Percentiles rank a stretch among this genome's conserved stretches.
Conservation (phyloP, 2,113 vertebrate species). For the Pandion haliaetus region DNA sequence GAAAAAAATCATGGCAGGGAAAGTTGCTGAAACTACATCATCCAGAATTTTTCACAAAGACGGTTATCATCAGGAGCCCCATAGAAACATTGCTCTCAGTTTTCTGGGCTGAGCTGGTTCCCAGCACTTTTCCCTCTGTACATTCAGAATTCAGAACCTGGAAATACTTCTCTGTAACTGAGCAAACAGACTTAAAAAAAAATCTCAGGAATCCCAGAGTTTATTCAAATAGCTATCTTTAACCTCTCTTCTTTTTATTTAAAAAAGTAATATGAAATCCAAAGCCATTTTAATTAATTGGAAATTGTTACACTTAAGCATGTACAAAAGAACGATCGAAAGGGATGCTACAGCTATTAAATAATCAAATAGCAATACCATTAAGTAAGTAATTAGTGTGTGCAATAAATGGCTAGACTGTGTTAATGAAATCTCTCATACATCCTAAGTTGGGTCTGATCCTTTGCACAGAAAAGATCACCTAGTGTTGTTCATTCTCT, state of each 20-base stretch:
- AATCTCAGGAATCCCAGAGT: background rate
- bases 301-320: background rate
- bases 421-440: background rate
- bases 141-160: background rate
- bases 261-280: background rate
- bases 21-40: background rate
- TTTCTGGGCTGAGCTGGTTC: background rate
- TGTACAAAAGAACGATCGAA: background rate
- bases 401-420: constrained; percentile 23
- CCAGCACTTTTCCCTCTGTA: background rate
- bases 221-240: background rate
- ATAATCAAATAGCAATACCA: constrained; percentile 24
- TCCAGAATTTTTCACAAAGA: background rate
- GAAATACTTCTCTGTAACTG: background rate
- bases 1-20: background rate
- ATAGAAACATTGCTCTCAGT: background rate
- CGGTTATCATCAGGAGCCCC: background rate
- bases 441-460: background rate
- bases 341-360: constrained; percentile 3
- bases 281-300: constrained; percentile 32
- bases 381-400: constrained; percentile 27
- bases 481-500: background rate
- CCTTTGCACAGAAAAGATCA: background rate
- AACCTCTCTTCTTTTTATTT: background rate
- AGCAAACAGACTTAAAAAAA: background rate